Conservation (phyloP, 2,113 vertebrate genomes). For the Thryonomys swinderianus region DNA sequence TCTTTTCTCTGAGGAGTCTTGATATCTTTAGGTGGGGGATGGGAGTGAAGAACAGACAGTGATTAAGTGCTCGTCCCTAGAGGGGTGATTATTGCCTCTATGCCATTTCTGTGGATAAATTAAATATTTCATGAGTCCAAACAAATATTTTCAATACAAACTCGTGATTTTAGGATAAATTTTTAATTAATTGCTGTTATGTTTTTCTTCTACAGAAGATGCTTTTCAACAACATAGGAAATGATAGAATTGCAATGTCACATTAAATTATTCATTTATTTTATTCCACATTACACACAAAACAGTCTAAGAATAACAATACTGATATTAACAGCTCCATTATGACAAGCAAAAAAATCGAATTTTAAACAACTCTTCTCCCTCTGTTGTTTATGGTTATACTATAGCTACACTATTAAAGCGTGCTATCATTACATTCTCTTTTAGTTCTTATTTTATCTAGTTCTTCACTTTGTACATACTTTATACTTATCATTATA, state of each 20-base stretch:
- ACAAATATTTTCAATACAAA: not conserved
- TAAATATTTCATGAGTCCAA: not conserved
- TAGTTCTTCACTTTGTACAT: not conserved
- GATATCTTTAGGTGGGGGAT: not conserved
- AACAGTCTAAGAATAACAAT: not conserved
- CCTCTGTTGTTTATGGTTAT: not conserved
- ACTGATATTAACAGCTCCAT: not conserved
- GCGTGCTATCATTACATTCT: not conserved
- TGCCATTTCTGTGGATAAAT: not conserved
- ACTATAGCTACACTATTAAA: not conserved
- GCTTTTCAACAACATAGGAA: not conserved
- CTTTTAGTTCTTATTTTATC: not conserved
- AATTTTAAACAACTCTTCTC: not conserved
- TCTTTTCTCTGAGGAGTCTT: not conserved
- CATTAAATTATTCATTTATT: not conserved
- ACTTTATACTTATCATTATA: not conserved
- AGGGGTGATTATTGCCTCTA: not conserved
- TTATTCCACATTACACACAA: not conserved
- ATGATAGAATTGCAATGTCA: not conserved
- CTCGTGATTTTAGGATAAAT: not conserved
- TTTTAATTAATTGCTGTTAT: not conserved
- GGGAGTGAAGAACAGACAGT: not conserved
- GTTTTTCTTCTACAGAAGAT: slow-evolving; percentile 28
- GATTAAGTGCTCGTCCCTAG: not conserved
- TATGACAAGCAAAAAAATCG: not conserved